Base-by-base conservation (phyloP, 2,113 vertebrate genomes). In the Panurus biarmicus region DNA sequence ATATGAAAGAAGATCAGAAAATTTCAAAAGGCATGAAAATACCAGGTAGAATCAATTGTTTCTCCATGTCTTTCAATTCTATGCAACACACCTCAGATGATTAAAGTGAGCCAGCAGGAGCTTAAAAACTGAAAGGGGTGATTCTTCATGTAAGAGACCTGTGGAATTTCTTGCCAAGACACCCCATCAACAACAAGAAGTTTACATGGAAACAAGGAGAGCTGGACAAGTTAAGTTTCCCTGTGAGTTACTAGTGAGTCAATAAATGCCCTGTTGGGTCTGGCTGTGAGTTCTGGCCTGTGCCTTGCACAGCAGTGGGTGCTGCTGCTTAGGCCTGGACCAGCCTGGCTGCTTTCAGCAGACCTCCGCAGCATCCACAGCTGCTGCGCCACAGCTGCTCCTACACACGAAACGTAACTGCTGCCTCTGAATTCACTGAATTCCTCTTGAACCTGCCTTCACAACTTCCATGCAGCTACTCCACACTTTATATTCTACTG, bases 371-470 rank as follows among this genome's bases (percentile, higher is more conserved):
- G 74, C 13, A 58, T 2, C n/a, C 83, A 64, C 7, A 9, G 9
- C 40, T 66, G 53, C 47, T 50, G 44, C 66, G 58, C 40, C 76
- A 62, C 36, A 53, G 38, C 19, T 58, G n/a, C 12, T 82, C 51
- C 54, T 47, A 3, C 16, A 65, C 33, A 29, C 0, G 0, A 22
- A 45, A 54, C 1, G 2, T 9, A 78, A 65, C 58, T 54, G 38
- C 38, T 51, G 14, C 11, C 61, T 58, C 67, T 9, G 20, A 54
- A 78, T 38, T 16, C 3, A 48, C 51, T 81, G 23, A 4, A 65
- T 50, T 74, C 53, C 26, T 60, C 72, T 23, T 7, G 26, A 85
- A 86, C 21, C 14, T 44, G 28, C 28, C 26, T 44, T 57, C 22
- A 50, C 40, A 76, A 69, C 21, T 61, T 47, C 48, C 23, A 80